Percentiles rank a stretch among this genome's conserved stretches.
Conservation (phyloP, 1,140 invertebrate genomes). For the Octopus bimaculoides region DNA sequence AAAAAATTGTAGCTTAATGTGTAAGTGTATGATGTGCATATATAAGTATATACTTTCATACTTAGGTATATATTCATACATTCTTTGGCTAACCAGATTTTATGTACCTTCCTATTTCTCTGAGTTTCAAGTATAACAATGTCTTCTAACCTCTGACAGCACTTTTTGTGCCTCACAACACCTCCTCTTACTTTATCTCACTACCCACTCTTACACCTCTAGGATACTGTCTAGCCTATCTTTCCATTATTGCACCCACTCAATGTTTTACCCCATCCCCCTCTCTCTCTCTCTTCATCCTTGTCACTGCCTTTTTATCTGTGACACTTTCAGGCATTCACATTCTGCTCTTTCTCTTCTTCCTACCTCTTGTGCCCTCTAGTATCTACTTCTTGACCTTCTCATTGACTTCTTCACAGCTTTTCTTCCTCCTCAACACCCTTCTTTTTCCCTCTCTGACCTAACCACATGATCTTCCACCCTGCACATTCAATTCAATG, state of each 20-base stretch:
- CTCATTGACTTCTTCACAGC: not conserved
- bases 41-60: no score
- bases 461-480: no score
- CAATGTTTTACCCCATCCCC: not conserved
- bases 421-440: not conserved
- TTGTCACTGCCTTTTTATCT: not conserved
- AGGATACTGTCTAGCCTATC: no score
- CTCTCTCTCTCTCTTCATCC: constrained; percentile 9
- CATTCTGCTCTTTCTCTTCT: not conserved
- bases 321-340: not conserved
- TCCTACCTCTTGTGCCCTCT: not conserved
- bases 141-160: no score
- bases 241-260: not conserved
- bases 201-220: not conserved
- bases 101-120: no score
- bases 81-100: no score
- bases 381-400: not conserved
- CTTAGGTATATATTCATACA: no score
- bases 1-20: no score
- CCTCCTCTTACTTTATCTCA: not conserved
- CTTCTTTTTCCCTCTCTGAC: not conserved
- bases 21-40: no score
- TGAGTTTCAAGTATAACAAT: no score
- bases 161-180: not conserved
- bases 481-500: no score